A percentile compares a stretch with the other conserved stretches of the same genome.
phyloP scores from a whole-genome alignment of 2,888 invertebrate species.

The Eupithecia subumbrata region DNA sequence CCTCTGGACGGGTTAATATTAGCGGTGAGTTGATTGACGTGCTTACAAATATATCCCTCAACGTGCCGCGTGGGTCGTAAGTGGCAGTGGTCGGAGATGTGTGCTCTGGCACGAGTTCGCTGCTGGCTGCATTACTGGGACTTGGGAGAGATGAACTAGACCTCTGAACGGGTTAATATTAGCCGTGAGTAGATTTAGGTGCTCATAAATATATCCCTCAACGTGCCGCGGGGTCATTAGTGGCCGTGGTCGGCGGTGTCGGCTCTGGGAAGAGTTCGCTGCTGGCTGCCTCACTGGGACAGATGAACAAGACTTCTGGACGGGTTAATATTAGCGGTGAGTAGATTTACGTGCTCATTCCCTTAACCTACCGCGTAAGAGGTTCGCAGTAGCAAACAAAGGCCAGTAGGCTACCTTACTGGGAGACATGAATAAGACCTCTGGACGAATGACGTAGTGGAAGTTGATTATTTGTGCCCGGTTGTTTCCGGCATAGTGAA shows the following conservation, averaged over 20 bases:
- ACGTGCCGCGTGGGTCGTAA: constrained; percentile 66
- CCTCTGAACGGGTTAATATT: constrained; percentile 91
- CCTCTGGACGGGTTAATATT: constrained; percentile 91
- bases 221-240: constrained; percentile 72
- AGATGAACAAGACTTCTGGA: constrained; percentile 94
- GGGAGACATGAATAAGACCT: constrained; percentile 93
- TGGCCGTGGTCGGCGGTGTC: constrained; percentile 86
- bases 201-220: neutral
- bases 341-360: constrained; percentile 1
- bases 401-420: neutral
- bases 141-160: constrained; percentile 96
- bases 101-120: constrained; percentile 94
- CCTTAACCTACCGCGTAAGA: too few species aligned
- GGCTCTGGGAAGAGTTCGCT: constrained; percentile 96
- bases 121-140: constrained; percentile 94
- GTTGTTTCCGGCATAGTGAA: neutral
- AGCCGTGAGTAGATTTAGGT: constrained; percentile 57
- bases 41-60: neutral
- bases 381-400: too few species aligned
- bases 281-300: constrained; percentile 93
- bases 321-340: constrained; percentile 87
- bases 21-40: constrained; percentile 55
- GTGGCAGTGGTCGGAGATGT: constrained; percentile 87
- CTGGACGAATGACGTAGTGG: constrained; percentile 89
- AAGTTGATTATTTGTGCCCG: constrained; percentile 1